phyloP scores from a whole-genome alignment of 1,140 invertebrate genomes.

The Hermetia illucens region DNA sequence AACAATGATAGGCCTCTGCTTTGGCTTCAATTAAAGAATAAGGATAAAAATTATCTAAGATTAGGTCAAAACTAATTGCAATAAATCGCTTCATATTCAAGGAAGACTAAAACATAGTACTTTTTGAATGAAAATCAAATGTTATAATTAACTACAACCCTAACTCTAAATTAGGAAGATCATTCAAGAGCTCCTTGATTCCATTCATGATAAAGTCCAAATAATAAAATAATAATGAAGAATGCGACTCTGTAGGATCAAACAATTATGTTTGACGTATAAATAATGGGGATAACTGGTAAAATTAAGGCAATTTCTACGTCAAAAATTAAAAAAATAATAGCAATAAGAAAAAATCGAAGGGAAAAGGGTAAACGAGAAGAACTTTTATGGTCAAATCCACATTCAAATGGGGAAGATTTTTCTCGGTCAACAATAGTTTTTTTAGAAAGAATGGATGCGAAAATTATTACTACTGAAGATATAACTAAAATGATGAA shows the following conservation, averaged over 20 bases:
- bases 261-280: no score
- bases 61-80: slow-evolving; percentile 47
- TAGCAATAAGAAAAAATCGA: slow-evolving; percentile 46
- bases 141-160: slow-evolving; percentile 40
- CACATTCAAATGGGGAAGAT: slow-evolving; percentile 44
- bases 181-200: slow-evolving; percentile 39
- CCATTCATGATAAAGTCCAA: no score
- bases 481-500: slow-evolving; percentile 29
- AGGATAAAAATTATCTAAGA: slow-evolving; percentile 31
- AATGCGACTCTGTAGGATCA: no score
- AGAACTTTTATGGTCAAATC: slow-evolving; percentile 40
- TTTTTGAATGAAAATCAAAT: no score
- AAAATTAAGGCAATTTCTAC: no score
- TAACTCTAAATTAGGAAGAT: slow-evolving; percentile 30
- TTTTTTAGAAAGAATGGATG: slow-evolving; percentile 38
- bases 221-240: no score
- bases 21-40: slow-evolving; percentile 42
- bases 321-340: no score
- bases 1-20: slow-evolving; percentile 41
- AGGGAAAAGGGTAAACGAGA: slow-evolving; percentile 39
- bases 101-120: no score
- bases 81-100: slow-evolving; percentile 40
- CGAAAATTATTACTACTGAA: slow-evolving; percentile 34
- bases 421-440: slow-evolving; percentile 38
- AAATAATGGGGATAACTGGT: no score